Conservation (phyloP, 2,888 invertebrate species). For the Leucania comma region DNA sequence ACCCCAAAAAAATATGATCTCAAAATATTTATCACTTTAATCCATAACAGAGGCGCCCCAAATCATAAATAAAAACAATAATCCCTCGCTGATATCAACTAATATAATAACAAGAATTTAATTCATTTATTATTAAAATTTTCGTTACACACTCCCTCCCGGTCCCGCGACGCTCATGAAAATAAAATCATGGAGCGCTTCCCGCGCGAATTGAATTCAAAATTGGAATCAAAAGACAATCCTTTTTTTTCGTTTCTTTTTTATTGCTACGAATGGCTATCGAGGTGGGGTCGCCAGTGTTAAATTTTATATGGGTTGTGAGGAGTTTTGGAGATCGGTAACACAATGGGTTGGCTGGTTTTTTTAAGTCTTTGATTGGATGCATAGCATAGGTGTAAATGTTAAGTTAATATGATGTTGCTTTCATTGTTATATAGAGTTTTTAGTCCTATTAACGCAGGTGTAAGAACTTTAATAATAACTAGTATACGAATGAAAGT, state of each 20-base stretch:
- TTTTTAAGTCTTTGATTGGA: conserved; percentile 49
- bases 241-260: conserved; percentile 82
- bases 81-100: conserved; percentile 73
- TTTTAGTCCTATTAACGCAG: background rate
- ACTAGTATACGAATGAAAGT: no score
- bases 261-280: conserved; percentile 85
- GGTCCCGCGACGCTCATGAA: conserved; percentile 87
- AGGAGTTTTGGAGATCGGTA: conserved; percentile 66
- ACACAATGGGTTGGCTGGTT: conserved; percentile 58
- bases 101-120: conserved; percentile 79
- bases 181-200: conserved; percentile 89
- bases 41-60: conserved; percentile 59
- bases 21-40: conserved; percentile 64
- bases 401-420: conserved; percentile 7
- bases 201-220: conserved; percentile 89
- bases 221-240: conserved; percentile 90
- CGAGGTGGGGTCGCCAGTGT: conserved; percentile 79
- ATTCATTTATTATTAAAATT: conserved; percentile 84
- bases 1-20: conserved; percentile 35
- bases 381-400: conserved; percentile 40
- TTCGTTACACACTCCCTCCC: conserved; percentile 72
- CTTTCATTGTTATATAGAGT: conserved; percentile 3
- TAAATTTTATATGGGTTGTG: conserved; percentile 85
- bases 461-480: background rate
- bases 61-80: conserved; percentile 71